phyloP scores from a whole-genome alignment of 2,888 invertebrate species.

The Tetranychus truncatus region DNA sequence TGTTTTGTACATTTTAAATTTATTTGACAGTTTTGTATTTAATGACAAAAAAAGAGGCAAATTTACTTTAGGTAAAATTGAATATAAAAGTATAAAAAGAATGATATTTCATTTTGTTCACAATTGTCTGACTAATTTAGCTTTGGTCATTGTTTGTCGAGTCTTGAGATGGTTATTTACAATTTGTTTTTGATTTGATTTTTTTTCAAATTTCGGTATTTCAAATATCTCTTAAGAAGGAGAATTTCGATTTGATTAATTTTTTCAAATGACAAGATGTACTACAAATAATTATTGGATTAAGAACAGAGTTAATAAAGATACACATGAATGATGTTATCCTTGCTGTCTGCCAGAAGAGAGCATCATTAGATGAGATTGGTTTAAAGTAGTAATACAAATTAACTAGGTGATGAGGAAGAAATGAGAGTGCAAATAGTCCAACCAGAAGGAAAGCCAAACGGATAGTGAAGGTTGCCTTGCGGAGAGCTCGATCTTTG shows the following conservation, averaged over 20 bases:
- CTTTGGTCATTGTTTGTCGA: background rate
- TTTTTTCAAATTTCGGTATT: too few relatives aligned
- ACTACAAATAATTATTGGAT: slow-evolving; percentile 8
- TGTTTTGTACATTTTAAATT: too few relatives aligned
- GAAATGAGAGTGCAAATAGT: background rate
- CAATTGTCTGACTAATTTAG: too few relatives aligned
- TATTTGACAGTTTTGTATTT: too few relatives aligned
- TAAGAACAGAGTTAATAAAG: background rate
- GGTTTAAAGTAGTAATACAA: background rate
- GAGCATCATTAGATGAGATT: background rate
- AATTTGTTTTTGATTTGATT: background rate
- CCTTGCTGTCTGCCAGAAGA: slow-evolving; percentile 2
- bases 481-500: background rate
- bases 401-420: slow-evolving; percentile 8
- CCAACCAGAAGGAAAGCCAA: slow-evolving; percentile 1
- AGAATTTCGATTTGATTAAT: background rate
- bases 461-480: background rate
- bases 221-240: background rate
- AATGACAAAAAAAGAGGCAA: too few relatives aligned
- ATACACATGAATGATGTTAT: slow-evolving; percentile 3
- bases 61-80: too few relatives aligned
- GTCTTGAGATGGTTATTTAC: background rate
- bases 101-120: too few relatives aligned
- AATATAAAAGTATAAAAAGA: too few relatives aligned
- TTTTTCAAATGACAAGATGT: slow-evolving; percentile 2